Base-by-base conservation (phyloP, 1,140 invertebrate species). In the Steinernema feltiae region DNA sequence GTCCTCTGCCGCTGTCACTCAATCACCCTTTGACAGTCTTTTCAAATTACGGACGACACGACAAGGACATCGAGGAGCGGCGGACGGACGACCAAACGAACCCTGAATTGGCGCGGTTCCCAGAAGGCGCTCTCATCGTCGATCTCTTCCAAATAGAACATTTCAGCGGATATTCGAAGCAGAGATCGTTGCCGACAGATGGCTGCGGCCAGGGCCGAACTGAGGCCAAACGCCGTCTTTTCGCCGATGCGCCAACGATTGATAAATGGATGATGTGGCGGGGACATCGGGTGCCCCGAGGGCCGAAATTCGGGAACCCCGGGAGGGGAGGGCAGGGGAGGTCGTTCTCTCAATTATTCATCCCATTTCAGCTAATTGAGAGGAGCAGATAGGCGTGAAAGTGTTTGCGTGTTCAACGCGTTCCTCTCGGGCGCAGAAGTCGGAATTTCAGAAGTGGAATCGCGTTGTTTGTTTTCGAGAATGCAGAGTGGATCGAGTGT, bases 71-170 rank as follows among this genome's bases (percentile, higher is more conserved):
- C n/a, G n/a, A n/a, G n/a, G n/a, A n/a, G n/a, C n/a, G n/a, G n/a
- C n/a, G n/a, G n/a, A n/a, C n/a, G n/a, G n/a, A n/a, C n/a, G n/a
- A n/a, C n/a, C n/a, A 27, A 63, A 63, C 53, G 15, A 15, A 63
- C 53, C 53, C 53, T 7, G 24, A 17, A 63, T 21, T 63, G 7
- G 53, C 53, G 53, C 24, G 53, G 53, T 21, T 63, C 53, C 53
- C 53, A 63, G 53, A 63, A 63, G 53, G 2, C 15, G 53, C 15
- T 3, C 24, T 63, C 53, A 27, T 63, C 53, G 53, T 63, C 53
- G 53, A 63, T 27, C 53, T 63, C 53, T 21, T 63, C 53, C 53
- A 63, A 27, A 27, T 63, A 63, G 24, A 63, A 63, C 53, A 63
- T 63, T 63, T 27, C 35, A 41, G 35, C 35, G 7, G n/a, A 41